Base-by-base conservation (phyloP, 2,113 vertebrate species). In the Melozone crissalis region DNA sequence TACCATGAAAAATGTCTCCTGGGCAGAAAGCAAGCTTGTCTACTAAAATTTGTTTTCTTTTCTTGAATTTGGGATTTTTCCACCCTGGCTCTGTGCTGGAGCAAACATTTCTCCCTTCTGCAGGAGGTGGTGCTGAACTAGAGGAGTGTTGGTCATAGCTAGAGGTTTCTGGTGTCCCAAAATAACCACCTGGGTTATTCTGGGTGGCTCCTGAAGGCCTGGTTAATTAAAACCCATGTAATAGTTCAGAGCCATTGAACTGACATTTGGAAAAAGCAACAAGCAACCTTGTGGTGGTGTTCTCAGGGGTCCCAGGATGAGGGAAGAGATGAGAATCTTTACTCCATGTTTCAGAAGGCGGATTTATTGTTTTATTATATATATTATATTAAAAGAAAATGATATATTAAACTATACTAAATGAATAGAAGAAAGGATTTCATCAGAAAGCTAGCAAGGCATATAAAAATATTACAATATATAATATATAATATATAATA, bases 161-260 rank as follows among this genome's bases (percentile, higher is more conserved):
- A 44, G 12, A 41, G 79, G 23, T 10, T 58, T 3, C n/a, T 61
- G 52, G 5, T 44, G 89, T 51, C 39, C 69, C 54, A 41, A 27
- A 47, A 22, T 3, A 19, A 18, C 6, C 52, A 15, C 49, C 43
- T 66, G 13, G 58, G 27, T 51, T 51, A 15, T 86, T 52, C 54
- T 84, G 59, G 80, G 72, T 28, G 11, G 22, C 41, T 94, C 47
- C 77, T 76, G 28, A 85, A 87, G 74, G 73, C 73, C 91, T 94
- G 91, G 82, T 16, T 28, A 46, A 54, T 54, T 54, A 54, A 30
- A 12, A 46, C 43, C 7, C 9, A 7, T 4, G 4, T 69, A 39
- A 71, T 94, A 68, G 88, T 80, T 92, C 63, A 71, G 61, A 93
- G 43, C 74, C 94, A 74, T 33, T 54, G 95, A 96, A 87, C n/a